phyloP scores from a whole-genome alignment of 2,797 vertebrate species.

The Apogon talboti region DNA sequence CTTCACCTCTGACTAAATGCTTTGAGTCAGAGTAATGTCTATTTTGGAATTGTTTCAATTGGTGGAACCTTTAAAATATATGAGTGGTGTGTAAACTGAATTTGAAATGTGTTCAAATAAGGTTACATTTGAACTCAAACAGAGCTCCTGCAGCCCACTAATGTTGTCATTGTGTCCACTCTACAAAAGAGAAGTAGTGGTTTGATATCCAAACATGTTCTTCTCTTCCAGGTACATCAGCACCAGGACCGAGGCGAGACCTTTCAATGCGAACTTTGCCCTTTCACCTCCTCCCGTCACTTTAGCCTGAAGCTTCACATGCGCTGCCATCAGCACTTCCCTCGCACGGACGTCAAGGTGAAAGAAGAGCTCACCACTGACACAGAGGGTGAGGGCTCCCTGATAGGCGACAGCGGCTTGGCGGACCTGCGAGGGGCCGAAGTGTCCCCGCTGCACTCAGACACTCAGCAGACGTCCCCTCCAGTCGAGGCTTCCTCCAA shows the following conservation, averaged over 20 bases:
- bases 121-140: too few species aligned
- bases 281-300: slow-evolving; percentile 98
- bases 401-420: slow-evolving; percentile 86
- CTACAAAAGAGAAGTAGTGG: neutral
- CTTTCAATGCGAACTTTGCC: slow-evolving; percentile 98
- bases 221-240: slow-evolving; percentile 92
- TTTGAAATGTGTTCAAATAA: too few species aligned
- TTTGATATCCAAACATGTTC: slow-evolving; percentile 35
- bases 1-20: too few species aligned
- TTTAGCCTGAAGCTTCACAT: slow-evolving; percentile 99
- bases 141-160: neutral
- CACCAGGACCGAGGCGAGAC: slow-evolving; percentile 99
- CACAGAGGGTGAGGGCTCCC: slow-evolving; percentile 90
- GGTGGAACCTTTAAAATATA: too few species aligned
- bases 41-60: too few species aligned
- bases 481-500: slow-evolving; percentile 85
- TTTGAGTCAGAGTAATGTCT: too few species aligned
- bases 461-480: slow-evolving; percentile 75
- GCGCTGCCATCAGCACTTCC: slow-evolving; percentile 99
- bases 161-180: neutral
- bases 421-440: slow-evolving; percentile 83
- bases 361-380: slow-evolving; percentile 96
- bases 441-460: slow-evolving; percentile 83
- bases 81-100: too few species aligned
- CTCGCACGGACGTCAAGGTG: slow-evolving; percentile 95